Conservation (phyloP, 2,888 invertebrate genomes). For the Protonemura montana region DNA sequence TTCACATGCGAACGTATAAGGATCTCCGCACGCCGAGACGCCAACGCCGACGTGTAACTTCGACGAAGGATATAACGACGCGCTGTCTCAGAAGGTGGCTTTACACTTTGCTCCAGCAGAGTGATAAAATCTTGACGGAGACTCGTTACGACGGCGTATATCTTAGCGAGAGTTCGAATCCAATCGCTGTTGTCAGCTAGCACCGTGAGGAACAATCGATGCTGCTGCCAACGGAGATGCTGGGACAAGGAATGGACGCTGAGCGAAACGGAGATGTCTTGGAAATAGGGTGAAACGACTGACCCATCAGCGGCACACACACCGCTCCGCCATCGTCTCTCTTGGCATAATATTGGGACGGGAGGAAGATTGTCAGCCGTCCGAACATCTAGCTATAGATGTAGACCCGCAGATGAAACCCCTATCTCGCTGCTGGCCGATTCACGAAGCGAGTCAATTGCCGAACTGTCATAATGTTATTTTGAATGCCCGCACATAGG, state of each 20-base stretch:
- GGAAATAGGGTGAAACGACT: background rate
- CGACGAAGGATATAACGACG: background rate
- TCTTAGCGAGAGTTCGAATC: background rate
- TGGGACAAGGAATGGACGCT: background rate
- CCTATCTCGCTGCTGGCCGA: background rate
- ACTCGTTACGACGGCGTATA: conserved; percentile 12
- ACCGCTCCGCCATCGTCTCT: background rate
- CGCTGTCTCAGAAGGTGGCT: conserved; percentile 5
- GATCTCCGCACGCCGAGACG: background rate
- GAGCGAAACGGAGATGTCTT: background rate
- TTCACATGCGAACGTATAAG: background rate
- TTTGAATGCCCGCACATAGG: background rate
- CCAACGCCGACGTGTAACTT: background rate
- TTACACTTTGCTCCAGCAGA: conserved; percentile 4
- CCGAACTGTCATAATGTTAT: background rate
- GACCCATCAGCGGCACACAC: background rate
- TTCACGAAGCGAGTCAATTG: background rate
- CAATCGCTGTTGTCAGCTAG: background rate
- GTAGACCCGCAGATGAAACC: background rate
- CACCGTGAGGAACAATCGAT: background rate
- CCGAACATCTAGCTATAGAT: background rate
- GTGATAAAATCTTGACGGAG: conserved; percentile 5
- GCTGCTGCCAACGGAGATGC: background rate
- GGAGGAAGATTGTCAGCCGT: background rate
- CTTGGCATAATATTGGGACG: background rate